Evolutionary conservation across 2,888 invertebrate species (phyloP).

Genomic region (Ennomos quercinarius): DNA sequence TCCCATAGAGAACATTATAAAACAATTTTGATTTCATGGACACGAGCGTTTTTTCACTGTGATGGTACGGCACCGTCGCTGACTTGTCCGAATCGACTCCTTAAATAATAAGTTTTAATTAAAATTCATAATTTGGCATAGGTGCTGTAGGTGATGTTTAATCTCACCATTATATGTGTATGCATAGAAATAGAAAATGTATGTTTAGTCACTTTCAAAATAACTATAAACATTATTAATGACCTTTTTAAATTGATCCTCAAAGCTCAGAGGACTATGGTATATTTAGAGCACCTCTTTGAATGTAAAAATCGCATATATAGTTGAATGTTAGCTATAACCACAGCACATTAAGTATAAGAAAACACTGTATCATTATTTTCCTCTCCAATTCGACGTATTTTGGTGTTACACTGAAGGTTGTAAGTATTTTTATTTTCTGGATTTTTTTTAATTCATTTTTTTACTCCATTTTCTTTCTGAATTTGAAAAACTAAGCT

Average conservation of each 20-base stretch:
- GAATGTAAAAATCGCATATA: conserved; percentile 15
- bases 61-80: too few species aligned
- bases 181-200: conserved; percentile 6
- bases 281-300: conserved; percentile 10
- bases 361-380: conserved; percentile 8
- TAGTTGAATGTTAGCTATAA: conserved; percentile 30
- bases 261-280: conserved; percentile 20
- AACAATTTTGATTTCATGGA: too few species aligned
- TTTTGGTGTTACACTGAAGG: conserved; percentile 6
- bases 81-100: too few species aligned
- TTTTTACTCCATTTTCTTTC: conserved; percentile 12
- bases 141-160: conserved; percentile 13
- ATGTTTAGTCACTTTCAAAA: conserved; percentile 1
- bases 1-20: too few species aligned
- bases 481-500: conserved; percentile 56
- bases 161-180: conserved; percentile 5
- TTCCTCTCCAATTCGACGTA: conserved; percentile 7
- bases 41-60: too few species aligned
- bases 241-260: neutral
- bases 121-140: conserved; percentile 1
- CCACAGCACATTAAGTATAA: conserved; percentile 18
- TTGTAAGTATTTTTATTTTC: conserved; percentile 24
- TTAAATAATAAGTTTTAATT: neutral
- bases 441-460: conserved; percentile 2
- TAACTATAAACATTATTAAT: neutral